Percentiles rank a stretch among this genome's conserved stretches.
These are phyloP conservation scores for Eupithecia abbreviata DNA, from an alignment of 2,888 invertebrate genomes.

Conservation along the genomic window DNA sequence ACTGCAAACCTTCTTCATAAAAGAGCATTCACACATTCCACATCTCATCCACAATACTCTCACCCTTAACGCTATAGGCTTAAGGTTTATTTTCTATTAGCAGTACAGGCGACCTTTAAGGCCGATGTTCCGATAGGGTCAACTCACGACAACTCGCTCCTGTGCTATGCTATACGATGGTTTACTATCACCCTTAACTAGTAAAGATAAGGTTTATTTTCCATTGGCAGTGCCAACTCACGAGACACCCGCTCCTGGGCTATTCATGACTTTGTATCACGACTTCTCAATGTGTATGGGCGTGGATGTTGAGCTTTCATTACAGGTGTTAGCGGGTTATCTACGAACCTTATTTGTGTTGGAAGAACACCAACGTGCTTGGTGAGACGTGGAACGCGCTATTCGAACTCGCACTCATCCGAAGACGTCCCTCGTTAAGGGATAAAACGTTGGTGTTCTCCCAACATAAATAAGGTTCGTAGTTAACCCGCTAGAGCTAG, in stretches of 20 bases:
- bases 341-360: too few relatives aligned
- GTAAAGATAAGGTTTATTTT: not conserved
- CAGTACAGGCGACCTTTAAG: slow-evolving; percentile 60
- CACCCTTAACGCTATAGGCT: not conserved
- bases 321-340: too few relatives aligned
- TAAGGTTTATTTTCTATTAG: not conserved
- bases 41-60: not conserved
- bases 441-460: too few relatives aligned
- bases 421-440: too few relatives aligned
- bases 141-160: slow-evolving; percentile 49
- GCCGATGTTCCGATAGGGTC: slow-evolving; percentile 63
- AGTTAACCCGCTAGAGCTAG: too few relatives aligned
- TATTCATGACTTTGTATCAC: slow-evolving; percentile 38
- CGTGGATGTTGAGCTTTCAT: not conserved
- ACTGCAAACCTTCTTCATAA: slow-evolving; percentile 11
- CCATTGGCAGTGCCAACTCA: slow-evolving; percentile 43
- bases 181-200: slow-evolving; percentile 19
- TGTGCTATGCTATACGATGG: slow-evolving; percentile 10
- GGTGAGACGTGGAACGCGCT: too few relatives aligned
- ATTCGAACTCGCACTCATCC: too few relatives aligned
- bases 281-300: not conserved
- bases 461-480: too few relatives aligned
- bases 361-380: too few relatives aligned
- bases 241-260: slow-evolving; percentile 44
- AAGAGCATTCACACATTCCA: slow-evolving; percentile 16